These are phyloP conservation scores for Calcarius lapponicus DNA, from an alignment of 2,797 vertebrate species.

Conservation along the genomic window DNA sequence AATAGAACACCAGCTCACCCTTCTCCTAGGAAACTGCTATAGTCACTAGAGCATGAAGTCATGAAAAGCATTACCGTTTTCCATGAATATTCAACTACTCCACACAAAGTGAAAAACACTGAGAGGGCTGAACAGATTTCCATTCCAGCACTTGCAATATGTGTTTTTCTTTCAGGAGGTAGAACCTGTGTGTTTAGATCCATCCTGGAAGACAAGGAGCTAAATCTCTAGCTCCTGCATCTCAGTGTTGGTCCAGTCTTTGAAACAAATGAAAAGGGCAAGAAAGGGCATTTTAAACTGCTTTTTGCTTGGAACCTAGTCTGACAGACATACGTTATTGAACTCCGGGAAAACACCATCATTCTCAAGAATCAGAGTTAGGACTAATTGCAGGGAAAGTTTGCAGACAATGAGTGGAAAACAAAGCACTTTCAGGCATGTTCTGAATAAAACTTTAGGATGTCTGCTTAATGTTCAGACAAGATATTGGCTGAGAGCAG, in stretches of 20 bases:
- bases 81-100: background rate
- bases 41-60: background rate
- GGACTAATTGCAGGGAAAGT: background rate
- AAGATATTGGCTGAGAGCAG: background rate
- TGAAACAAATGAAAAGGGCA: background rate
- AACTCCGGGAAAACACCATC: background rate
- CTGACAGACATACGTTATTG: background rate
- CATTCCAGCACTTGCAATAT: background rate
- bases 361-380: background rate
- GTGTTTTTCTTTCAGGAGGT: background rate
- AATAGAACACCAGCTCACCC: background rate
- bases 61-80: background rate
- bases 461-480: background rate
- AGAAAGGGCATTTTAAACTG: background rate
- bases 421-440: rapidly evolving
- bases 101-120: background rate
- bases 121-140: background rate
- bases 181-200: background rate
- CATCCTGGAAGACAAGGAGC: background rate
- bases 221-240: background rate
- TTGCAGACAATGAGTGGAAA: background rate
- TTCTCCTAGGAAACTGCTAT: background rate
- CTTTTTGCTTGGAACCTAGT: background rate
- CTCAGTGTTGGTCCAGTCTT: background rate
- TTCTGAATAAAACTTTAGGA: background rate